Evolutionary conservation across 2,113 vertebrate genomes (phyloP), one percentile per base, ranked within the genome.

Genomic region (Arenaria interpres): DNA sequence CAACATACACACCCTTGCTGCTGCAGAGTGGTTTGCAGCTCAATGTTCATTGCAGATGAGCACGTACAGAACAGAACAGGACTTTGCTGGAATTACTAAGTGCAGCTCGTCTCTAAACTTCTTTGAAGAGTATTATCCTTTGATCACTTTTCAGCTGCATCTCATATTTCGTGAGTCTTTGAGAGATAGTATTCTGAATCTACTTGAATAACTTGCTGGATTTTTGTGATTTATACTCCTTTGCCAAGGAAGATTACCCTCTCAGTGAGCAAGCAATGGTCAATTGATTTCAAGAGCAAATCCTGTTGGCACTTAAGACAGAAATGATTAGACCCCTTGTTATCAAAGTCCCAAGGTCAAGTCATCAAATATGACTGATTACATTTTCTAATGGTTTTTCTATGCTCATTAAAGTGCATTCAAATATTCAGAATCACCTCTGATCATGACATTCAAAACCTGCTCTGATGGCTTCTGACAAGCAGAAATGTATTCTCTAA

Each of bases 331-430:
- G 97, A 96, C 85, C 90, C n/a, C 89, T 98, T 97, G 90, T 97
- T 97, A 97, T 97, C 95, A 81, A 95, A 97, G 96, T 97, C 95
- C 95, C 98, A 98, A 98, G 98, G 98, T 98, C 98, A 98, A 98
- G 97, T 96, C 97, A 97, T 97, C 98, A 98, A 97, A 98, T 97
- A 97, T 96, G 97, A 97, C 96, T 98, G 97, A 98, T 98, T 98
- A 96, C 90, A 89, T 97, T 98, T 97, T 96, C 93, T 98, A 98
- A 98, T 98, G 97, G 96, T 79, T 98, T 98, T 97, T 97, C 97
- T 93, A 96, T 95, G 97, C 97, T 98, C 96, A 98, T 98, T 98
- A 98, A 97, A 97, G 89, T 92, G 85, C 97, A 98, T 98, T 98
- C 97, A 98, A 81, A 97, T 97, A 97, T 97, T 97, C 95, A 96